Conservation (phyloP, 2,888 invertebrate species). For the Rotaria sp. region DNA sequence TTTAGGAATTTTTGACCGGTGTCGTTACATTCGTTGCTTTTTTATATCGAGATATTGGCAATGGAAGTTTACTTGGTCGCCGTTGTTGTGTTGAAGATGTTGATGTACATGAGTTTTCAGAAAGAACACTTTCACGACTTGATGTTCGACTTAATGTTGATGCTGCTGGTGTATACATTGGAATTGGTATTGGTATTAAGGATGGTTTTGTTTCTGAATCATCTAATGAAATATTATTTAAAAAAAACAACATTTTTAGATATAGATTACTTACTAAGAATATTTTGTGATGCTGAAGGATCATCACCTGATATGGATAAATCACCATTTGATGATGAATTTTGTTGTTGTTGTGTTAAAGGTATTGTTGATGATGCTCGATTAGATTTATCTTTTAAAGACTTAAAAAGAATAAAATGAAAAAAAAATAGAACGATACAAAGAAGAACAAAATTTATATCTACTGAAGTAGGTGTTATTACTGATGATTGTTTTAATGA, state of each 20-base stretch:
- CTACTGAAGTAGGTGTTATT: neutral
- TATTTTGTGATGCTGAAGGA: neutral
- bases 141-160: neutral
- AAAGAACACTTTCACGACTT: constrained; percentile 10
- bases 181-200: neutral
- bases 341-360: neutral
- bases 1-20: neutral
- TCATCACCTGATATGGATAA: neutral
- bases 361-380: neutral
- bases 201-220: neutral
- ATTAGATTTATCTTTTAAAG: neutral
- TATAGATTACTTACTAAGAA: neutral
- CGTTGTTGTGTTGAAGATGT: neutral
- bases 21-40: neutral
- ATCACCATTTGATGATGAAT: neutral
- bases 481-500: neutral
- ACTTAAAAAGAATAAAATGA: neutral
- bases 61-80: constrained; percentile 7
- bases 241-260: neutral
- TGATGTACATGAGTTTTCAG: neutral
- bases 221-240: neutral
- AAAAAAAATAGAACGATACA: neutral
- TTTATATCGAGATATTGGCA: neutral
- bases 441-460: neutral
- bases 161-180: neutral